These are phyloP conservation scores for Zaprionus davidi DNA, from an alignment of 1,140 invertebrate species.

Conservation along the genomic window DNA sequence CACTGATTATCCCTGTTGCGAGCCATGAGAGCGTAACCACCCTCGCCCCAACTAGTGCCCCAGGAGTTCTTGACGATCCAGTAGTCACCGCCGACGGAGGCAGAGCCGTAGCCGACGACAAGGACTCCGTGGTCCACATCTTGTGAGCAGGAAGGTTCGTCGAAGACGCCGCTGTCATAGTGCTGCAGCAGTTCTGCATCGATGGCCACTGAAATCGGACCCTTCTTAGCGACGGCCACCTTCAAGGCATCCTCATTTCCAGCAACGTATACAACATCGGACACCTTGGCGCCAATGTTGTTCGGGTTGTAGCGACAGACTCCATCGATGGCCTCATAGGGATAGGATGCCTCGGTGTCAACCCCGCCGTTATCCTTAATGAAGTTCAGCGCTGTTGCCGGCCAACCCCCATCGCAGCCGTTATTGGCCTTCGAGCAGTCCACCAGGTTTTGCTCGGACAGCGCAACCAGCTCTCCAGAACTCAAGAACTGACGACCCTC, in stretches of 20 bases:
- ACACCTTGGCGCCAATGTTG: too few species aligned
- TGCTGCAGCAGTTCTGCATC: too few species aligned
- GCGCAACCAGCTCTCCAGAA: constrained; percentile 88
- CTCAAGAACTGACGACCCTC: constrained; percentile 89
- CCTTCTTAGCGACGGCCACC: too few species aligned
- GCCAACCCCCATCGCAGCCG: constrained; percentile 93
- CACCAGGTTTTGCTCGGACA: constrained; percentile 95
- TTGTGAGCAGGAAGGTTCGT: too few species aligned
- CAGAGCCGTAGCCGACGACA: constrained; percentile 91
- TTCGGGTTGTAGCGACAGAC: too few species aligned
- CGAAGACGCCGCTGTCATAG: too few species aligned
- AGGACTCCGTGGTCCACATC: constrained; percentile 86
- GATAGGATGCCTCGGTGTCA: constrained; percentile 90
- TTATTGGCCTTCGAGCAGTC: constrained; percentile 95
- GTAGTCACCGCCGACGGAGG: constrained; percentile 85
- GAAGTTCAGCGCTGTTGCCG: constrained; percentile 90
- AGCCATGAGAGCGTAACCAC: constrained; percentile 87
- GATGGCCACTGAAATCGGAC: too few species aligned
- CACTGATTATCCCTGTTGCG: constrained; percentile 84
- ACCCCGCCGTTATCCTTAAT: constrained; percentile 90
- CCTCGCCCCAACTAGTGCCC: constrained; percentile 85
- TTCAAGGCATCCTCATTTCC: too few species aligned
- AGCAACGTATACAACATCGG: too few species aligned
- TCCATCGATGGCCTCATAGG: constrained; percentile 87
- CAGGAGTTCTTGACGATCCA: constrained; percentile 89